phyloP scores from a whole-genome alignment of 2,113 vertebrate species.

The Fregata magnificens region DNA sequence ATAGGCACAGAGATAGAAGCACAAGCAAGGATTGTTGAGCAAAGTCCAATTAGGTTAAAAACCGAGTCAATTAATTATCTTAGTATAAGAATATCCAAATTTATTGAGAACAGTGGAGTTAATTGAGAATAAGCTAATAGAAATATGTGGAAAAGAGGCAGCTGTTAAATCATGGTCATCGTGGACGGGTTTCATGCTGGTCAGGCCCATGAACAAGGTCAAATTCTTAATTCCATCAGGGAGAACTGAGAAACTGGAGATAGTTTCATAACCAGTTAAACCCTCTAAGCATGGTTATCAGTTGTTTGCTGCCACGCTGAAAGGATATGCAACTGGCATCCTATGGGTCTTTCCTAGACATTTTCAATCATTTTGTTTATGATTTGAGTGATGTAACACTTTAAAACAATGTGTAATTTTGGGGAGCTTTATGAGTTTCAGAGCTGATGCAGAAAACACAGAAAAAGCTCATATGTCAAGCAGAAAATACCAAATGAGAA shows the following conservation, averaged over 20 bases:
- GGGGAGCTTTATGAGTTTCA: background rate
- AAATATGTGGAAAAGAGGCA: background rate
- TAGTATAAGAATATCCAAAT: background rate
- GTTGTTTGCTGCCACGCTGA: background rate
- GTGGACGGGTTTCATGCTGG: background rate
- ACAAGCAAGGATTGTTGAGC: background rate
- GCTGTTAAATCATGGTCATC: background rate
- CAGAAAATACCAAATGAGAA: background rate
- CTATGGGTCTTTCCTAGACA: background rate
- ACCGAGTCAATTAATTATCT: background rate
- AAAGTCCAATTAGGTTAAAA: background rate
- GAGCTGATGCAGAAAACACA: background rate
- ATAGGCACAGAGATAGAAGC: rapidly evolving
- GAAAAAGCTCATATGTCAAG: background rate
- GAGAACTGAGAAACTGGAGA: background rate
- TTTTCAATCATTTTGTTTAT: background rate
- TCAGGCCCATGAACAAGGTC: background rate
- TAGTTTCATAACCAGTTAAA: background rate
- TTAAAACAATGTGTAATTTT: background rate
- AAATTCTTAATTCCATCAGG: background rate
- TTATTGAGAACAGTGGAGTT: background rate
- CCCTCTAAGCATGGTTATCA: background rate
- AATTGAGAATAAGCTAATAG: background rate
- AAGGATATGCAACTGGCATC: background rate
- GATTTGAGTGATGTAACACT: background rate